Percentiles rank a stretch among this genome's conserved stretches.
phyloP scores from a whole-genome alignment of 2,797 vertebrate species.

The Sarcoramphus papa region DNA sequence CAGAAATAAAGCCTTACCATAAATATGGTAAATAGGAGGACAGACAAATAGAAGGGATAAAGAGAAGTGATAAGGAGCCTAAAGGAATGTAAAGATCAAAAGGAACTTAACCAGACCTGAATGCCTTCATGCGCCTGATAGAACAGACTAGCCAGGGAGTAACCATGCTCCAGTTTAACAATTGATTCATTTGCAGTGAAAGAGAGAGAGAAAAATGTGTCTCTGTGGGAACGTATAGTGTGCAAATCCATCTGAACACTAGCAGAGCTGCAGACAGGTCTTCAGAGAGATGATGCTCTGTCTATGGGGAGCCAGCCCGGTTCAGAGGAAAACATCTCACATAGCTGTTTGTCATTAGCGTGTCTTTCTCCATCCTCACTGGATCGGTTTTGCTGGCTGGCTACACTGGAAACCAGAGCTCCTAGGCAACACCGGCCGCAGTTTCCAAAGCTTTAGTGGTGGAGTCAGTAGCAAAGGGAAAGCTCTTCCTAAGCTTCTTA shows the following conservation, averaged over 20 bases:
- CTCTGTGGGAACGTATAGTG: rapidly evolving
- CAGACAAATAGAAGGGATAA: not conserved
- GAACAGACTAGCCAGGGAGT: not conserved
- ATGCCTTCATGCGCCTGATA: not conserved
- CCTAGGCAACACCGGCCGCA: not conserved
- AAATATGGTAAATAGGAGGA: not conserved
- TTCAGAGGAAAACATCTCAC: not conserved
- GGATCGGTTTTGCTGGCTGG: not conserved
- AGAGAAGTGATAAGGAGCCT: slow-evolving; percentile 2
- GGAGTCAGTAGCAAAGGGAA: not conserved
- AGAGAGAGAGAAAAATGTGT: not conserved
- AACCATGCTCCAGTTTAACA: rapidly evolving
- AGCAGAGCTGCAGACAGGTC: not conserved
- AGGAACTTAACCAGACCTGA: not conserved
- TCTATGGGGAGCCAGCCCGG: not conserved
- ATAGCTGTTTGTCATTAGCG: not conserved
- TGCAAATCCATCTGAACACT: not conserved
- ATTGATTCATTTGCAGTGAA: not conserved
- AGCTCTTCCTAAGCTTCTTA: not conserved
- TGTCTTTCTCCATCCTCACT: not conserved
- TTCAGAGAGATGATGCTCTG: not conserved
- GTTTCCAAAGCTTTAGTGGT: not conserved
- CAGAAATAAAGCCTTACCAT: not conserved
- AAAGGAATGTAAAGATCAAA: not conserved
- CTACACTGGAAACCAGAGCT: not conserved